phyloP scores from a whole-genome alignment of 2,113 vertebrate species.

The Thermophis baileyi region DNA sequence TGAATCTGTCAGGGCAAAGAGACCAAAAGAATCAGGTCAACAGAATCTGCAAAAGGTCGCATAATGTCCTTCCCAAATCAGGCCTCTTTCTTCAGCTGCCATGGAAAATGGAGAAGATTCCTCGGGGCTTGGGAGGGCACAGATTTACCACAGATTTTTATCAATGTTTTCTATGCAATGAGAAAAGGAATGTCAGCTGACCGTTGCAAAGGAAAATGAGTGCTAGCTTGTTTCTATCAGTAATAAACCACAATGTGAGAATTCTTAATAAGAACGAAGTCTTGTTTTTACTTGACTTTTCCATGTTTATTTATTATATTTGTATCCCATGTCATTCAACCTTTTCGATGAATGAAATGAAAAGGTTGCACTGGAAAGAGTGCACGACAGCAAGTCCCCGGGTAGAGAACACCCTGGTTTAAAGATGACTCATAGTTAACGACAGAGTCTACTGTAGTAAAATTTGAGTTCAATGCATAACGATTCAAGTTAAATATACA shows the following conservation, averaged over 20 bases:
- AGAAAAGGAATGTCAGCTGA: neutral
- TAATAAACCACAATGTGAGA: neutral
- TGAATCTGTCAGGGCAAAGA: constrained; percentile 68
- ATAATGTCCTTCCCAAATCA: neutral
- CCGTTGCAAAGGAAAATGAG: neutral
- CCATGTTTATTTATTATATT: neutral
- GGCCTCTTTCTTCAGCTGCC: neutral
- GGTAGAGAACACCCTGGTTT: too few relatives aligned
- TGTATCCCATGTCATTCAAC: neutral
- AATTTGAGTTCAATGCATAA: too few relatives aligned
- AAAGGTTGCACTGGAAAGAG: neutral
- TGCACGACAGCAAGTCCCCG: too few relatives aligned
- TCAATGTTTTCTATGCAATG: neutral
- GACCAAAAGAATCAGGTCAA: neutral
- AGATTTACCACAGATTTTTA: neutral
- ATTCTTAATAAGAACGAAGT: neutral
- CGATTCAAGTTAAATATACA: too few relatives aligned
- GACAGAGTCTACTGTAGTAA: too few relatives aligned
- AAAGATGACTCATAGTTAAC: too few relatives aligned
- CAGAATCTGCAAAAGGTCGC: neutral
- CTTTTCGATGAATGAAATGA: neutral
- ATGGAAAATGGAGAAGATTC: neutral
- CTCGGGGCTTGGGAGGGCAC: neutral
- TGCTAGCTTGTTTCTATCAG: neutral
- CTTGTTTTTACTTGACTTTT: neutral